Conservation (phyloP, 2,113 vertebrate genomes). For the Orientallactaga bullata region DNA sequence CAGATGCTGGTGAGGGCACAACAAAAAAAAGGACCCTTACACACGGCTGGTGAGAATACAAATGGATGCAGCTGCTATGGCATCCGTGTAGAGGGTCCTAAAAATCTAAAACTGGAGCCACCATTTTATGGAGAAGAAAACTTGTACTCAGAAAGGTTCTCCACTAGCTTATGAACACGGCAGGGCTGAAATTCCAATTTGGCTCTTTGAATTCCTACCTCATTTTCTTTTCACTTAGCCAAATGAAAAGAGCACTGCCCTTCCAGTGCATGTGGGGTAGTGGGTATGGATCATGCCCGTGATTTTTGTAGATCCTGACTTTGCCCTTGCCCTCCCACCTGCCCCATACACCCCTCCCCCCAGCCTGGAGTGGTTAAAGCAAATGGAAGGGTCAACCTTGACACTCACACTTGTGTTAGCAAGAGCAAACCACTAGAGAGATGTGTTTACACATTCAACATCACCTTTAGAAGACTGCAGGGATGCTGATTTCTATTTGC, state of each 20-base stretch:
- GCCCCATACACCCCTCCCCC: neutral
- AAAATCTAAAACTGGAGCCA: neutral
- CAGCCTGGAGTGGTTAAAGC: constrained; percentile 54
- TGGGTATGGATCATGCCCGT: neutral
- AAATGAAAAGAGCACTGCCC: neutral
- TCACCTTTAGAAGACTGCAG: constrained; percentile 84
- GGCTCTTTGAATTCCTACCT: neutral
- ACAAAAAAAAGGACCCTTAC: too few relatives aligned
- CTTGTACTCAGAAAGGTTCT: neutral
- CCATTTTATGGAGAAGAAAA: constrained; percentile 15
- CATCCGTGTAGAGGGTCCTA: neutral
- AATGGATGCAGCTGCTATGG: neutral
- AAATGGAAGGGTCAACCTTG: constrained; percentile 57
- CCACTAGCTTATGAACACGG: neutral
- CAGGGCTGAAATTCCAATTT: neutral
- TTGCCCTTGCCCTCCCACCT: neutral
- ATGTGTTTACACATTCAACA: constrained; percentile 81
- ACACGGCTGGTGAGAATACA: too few relatives aligned
- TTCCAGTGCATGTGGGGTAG: neutral
- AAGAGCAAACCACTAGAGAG: constrained; percentile 77
- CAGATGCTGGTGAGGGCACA: neutral
- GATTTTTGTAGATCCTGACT: neutral
- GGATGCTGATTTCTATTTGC: constrained; percentile 84
- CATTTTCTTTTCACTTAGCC: neutral
- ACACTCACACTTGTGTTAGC: constrained; percentile 68